Conservation (phyloP, 2,888 invertebrate species). For the Drosophila prolongata region DNA sequence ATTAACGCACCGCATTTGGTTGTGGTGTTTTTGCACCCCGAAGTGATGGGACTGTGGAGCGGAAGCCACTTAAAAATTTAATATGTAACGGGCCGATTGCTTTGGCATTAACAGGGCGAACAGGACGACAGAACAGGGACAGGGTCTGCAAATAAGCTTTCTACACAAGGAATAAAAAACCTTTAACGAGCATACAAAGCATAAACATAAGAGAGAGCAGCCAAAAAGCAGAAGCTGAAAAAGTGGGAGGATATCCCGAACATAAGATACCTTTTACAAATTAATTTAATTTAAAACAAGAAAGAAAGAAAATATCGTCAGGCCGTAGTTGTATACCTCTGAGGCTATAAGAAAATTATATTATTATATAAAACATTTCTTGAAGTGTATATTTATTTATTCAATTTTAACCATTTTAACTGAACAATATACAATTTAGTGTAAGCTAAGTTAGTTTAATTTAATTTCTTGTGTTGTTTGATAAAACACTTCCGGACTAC, state of each 20-base stretch:
- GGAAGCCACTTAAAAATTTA: slow-evolving; percentile 62
- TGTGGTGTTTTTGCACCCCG: slow-evolving; percentile 11
- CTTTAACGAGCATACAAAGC: slow-evolving; percentile 60
- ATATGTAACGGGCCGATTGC: slow-evolving; percentile 62
- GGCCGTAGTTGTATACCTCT: too few relatives aligned
- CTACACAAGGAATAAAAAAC: slow-evolving; percentile 30
- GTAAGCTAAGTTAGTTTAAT: too few relatives aligned
- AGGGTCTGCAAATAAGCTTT: slow-evolving; percentile 2
- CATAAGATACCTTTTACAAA: neutral
- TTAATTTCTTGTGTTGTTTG: too few relatives aligned
- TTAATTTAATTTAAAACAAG: too few relatives aligned
- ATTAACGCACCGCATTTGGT: slow-evolving; percentile 55
- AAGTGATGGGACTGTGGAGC: slow-evolving; percentile 15
- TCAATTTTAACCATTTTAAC: too few relatives aligned
- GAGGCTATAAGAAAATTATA: too few relatives aligned
- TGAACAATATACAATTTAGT: too few relatives aligned
- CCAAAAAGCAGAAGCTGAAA: neutral
- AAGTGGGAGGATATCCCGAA: neutral
- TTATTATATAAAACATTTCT: too few relatives aligned
- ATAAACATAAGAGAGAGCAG: slow-evolving; percentile 12
- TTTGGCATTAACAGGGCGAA: slow-evolving; percentile 50
- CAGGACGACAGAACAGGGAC: neutral
- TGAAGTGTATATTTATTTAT: too few relatives aligned
- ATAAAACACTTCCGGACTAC: too few relatives aligned
- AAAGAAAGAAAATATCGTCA: too few relatives aligned